A percentile compares a stretch with the other conserved stretches of the same genome.
phyloP scores from a whole-genome alignment of 2,888 invertebrate genomes.

The Lysandra coridon region DNA sequence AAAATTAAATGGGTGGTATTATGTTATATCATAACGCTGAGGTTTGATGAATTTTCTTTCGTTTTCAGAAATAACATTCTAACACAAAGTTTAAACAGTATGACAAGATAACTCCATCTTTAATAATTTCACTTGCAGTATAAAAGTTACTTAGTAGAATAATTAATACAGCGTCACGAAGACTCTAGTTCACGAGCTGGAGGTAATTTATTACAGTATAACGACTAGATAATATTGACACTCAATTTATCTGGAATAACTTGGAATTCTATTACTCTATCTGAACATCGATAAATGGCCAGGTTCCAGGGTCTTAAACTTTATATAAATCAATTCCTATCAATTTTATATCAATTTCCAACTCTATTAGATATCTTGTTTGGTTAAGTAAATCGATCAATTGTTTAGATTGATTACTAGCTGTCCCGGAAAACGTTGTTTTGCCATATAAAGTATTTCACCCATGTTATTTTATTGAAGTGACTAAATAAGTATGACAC shows the following conservation, averaged over 20 bases:
- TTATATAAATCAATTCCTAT: conserved; percentile 17
- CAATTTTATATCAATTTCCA: background rate
- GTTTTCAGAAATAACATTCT: background rate
- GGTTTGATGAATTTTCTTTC: too few relatives aligned
- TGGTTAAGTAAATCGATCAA: background rate
- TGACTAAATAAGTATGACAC: too few relatives aligned
- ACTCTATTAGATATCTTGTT: background rate
- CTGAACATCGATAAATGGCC: conserved; percentile 22
- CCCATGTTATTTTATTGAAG: too few relatives aligned
- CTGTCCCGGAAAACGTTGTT: too few relatives aligned
- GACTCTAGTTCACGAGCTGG: background rate
- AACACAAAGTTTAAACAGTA: background rate
- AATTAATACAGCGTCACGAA: conserved; percentile 22
- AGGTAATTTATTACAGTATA: conserved; percentile 24
- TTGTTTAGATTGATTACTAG: background rate
- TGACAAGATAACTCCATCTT: background rate
- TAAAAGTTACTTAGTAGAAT: background rate
- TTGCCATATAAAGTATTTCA: too few relatives aligned
- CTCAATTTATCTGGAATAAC: conserved; percentile 24
- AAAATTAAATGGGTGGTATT: background rate
- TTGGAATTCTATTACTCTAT: conserved; percentile 16
- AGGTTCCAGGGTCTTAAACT: background rate
- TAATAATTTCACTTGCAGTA: background rate
- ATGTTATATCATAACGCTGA: too few relatives aligned
- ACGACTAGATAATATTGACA: conserved; percentile 31